Evolutionary conservation across 2,113 vertebrate species (phyloP), one percentile per base, ranked within the genome.

Genomic region (Ellobius talpinus): DNA sequence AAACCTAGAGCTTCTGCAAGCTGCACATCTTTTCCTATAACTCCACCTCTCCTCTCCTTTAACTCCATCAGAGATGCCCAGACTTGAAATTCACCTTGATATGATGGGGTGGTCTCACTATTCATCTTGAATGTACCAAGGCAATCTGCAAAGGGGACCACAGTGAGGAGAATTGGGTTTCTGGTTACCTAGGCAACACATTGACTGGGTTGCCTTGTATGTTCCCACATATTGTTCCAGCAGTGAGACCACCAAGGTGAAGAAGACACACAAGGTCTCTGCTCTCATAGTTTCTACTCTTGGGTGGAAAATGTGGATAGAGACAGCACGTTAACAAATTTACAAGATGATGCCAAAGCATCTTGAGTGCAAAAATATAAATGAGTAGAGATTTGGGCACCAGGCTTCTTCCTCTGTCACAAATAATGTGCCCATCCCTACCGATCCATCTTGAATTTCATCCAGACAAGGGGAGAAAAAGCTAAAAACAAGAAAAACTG

Each of bases 401-500:
- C 47, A 89, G 77, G 17, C 33, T 21, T 63, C 12, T 74, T 39
- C 17, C 91, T 52, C 14, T 58, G 14, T 29, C 24, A 94, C 68
- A 70, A 90, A n/a, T 29, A 36, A 72, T 1, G 9, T 7, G 26
- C 63, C 52, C 19, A 47, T 33, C 21, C 26, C 65, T 33, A 11
- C 24, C 7, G 1, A 21, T 91, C 23, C 70, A 52, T 72, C 77
- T 85, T 93, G 87, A 23, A 55, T 68, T 90, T 76, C 74, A 79
- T 47, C 79, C 68, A 55, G 84, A 72, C 13, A 89, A 89, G 55
- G 63, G 7, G 1, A 94, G n/a, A 63, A 85, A 68, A 33, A 93
- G 26, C 39, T 68, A 58, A 66, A 96, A 85, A 52, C 81, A 92
- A 61, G 93, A 93, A 19, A 63, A 92, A 93, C 58, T 55, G 12